These are phyloP conservation scores for Serilophus lunatus DNA, from an alignment of 2,113 vertebrate species.

Conservation along the genomic window DNA sequence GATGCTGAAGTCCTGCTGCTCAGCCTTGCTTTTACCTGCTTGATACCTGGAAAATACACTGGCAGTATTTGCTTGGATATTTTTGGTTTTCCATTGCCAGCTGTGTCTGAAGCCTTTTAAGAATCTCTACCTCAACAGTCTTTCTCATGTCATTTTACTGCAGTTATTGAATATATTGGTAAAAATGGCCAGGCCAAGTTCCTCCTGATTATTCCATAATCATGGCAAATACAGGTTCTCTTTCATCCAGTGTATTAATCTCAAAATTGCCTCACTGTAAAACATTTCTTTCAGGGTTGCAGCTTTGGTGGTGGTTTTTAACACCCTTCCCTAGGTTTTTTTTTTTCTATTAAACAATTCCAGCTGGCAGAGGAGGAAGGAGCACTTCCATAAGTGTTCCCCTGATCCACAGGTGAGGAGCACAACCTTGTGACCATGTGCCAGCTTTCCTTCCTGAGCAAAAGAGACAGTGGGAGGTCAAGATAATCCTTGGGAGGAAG, in stretches of 20 bases:
- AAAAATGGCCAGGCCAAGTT: not conserved
- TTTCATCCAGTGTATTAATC: not conserved
- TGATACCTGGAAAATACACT: not conserved
- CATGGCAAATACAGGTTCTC: not conserved
- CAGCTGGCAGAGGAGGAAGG: slow-evolving; percentile 37
- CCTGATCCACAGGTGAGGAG: slow-evolving; percentile 27
- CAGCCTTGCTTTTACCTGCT: not conserved
- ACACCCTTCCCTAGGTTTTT: not conserved
- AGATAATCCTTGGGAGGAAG: not conserved
- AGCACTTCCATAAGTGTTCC: slow-evolving; percentile 26
- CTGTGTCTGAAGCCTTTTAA: not conserved
- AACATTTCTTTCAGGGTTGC: not conserved
- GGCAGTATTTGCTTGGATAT: not conserved
- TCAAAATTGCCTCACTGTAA: not conserved
- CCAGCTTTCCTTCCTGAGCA: not conserved
- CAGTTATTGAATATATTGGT: not conserved
- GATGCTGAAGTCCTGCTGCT: not conserved
- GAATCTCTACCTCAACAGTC: not conserved
- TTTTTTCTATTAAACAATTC: not conserved
- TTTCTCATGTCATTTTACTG: not conserved
- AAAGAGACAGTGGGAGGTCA: slow-evolving; percentile 25
- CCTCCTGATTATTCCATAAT: not conserved
- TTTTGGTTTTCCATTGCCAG: not conserved
- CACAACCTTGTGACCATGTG: not conserved
- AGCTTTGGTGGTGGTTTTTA: not conserved